phyloP scores from a whole-genome alignment of 1,140 invertebrate genomes.

The Mizuhopecten yessoensis region DNA sequence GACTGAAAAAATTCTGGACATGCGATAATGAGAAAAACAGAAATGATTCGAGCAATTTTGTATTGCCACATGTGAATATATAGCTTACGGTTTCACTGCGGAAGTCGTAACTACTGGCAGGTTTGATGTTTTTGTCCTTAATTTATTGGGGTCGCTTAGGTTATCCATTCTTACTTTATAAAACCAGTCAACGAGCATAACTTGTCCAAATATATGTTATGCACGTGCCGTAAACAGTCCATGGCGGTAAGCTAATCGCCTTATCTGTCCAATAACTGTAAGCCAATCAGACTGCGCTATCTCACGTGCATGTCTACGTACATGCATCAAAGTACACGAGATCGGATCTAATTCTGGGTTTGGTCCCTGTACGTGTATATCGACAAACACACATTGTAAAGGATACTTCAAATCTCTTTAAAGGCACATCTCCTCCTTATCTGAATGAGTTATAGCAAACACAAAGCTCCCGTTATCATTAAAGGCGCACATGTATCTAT shows the following conservation, averaged over 20 bases:
- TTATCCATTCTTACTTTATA: constrained; percentile 7
- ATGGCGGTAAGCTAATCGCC: background rate
- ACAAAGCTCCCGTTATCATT: no score
- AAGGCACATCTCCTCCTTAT: no score
- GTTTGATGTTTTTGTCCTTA: no score
- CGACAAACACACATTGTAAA: no score
- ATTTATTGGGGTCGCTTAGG: background rate
- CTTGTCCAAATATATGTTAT: constrained; percentile 6
- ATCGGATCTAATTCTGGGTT: no score
- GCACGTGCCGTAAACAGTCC: constrained; percentile 36
- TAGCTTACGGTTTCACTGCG: background rate
- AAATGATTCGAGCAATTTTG: background rate
- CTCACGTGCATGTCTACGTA: constrained; percentile 15
- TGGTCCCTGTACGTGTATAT: no score
- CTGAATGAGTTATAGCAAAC: no score
- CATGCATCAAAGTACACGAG: background rate
- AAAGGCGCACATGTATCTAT: no score
- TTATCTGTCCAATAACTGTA: constrained; percentile 23
- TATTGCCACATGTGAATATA: background rate
- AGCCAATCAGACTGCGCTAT: background rate
- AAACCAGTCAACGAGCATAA: background rate
- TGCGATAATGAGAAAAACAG: constrained; percentile 16
- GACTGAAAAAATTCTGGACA: constrained; percentile 10
- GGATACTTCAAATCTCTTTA: no score
- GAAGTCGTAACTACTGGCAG: no score